These are phyloP conservation scores for Cerceris rybyensis DNA, from an alignment of 2,888 invertebrate species.

Conservation along the genomic window DNA sequence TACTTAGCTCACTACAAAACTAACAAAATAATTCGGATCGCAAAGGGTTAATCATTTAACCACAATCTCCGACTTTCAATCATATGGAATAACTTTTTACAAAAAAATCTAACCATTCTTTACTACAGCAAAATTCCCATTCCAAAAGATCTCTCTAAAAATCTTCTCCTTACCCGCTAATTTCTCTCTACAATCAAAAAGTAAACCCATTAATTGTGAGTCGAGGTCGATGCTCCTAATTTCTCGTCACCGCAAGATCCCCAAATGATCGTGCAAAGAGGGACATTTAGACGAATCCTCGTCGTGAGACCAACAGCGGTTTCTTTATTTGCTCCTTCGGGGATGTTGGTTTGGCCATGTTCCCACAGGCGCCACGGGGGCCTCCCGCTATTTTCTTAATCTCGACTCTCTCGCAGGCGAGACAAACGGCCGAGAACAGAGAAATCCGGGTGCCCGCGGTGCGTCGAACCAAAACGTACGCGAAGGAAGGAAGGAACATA, in stretches of 20 bases:
- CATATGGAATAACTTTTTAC: too few species aligned
- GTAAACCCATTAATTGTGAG: too few species aligned
- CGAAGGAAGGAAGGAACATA: slow-evolving; percentile 4
- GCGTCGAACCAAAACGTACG: slow-evolving; percentile 22
- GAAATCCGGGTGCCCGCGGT: slow-evolving; percentile 32
- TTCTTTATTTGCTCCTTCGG: slow-evolving; percentile 35
- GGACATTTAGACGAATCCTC: slow-evolving; percentile 2
- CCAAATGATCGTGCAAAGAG: neutral
- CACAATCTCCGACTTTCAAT: too few species aligned
- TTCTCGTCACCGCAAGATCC: neutral
- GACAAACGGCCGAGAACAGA: slow-evolving; percentile 56
- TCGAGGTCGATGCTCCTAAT: too few species aligned
- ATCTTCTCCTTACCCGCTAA: too few species aligned
- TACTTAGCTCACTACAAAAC: too few species aligned
- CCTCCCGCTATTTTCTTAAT: slow-evolving; percentile 79
- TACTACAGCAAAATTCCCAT: too few species aligned
- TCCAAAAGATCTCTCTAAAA: too few species aligned
- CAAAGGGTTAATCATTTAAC: too few species aligned
- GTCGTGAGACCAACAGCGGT: slow-evolving; percentile 24
- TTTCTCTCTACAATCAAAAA: too few species aligned
- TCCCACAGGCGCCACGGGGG: slow-evolving; percentile 68
- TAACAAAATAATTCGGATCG: too few species aligned
- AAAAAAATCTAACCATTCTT: too few species aligned
- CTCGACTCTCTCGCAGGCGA: slow-evolving; percentile 37
- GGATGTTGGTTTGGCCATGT: slow-evolving; percentile 47